A percentile compares a stretch with the other conserved stretches of the same genome.
These are phyloP conservation scores for Halichoeres trimaculatus DNA, from an alignment of 2,113 vertebrate genomes.

Conservation along the genomic window DNA sequence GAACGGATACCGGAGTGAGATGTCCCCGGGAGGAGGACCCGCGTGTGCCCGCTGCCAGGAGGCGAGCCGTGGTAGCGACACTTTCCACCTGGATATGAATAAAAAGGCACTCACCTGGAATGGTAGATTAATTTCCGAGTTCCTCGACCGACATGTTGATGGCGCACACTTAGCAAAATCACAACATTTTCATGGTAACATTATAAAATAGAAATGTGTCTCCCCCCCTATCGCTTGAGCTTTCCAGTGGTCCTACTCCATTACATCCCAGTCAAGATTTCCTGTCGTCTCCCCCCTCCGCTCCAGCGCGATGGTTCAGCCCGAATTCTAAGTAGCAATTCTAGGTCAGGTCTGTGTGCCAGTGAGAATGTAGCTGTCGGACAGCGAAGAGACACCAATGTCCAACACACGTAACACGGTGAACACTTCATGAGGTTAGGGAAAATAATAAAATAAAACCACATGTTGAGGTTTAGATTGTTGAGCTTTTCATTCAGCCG, in stretches of 20 bases:
- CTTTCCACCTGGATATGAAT: slow-evolving; percentile 61
- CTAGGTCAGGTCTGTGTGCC: slow-evolving; percentile 86
- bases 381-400: slow-evolving; percentile 48
- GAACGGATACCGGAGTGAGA: slow-evolving; percentile 82
- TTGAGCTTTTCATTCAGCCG: not conserved
- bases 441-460: not conserved
- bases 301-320: slow-evolving; percentile 76
- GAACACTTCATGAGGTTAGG: not conserved
- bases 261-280: slow-evolving; percentile 83
- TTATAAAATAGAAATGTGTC: slow-evolving; percentile 77
- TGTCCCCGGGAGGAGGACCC: slow-evolving; percentile 84
- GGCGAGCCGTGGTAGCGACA: slow-evolving; percentile 71
- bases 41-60: slow-evolving; percentile 83
- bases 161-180: slow-evolving; percentile 62
- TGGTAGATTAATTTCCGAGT: slow-evolving; percentile 41
- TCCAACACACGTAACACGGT: slow-evolving; percentile 31
- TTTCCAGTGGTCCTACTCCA: slow-evolving; percentile 83
- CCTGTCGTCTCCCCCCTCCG: slow-evolving; percentile 72
- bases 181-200: slow-evolving; percentile 78
- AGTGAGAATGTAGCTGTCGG: slow-evolving; percentile 75
- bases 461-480: not conserved
- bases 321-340: slow-evolving; percentile 86
- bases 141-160: slow-evolving; percentile 42
- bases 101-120: slow-evolving; percentile 74
- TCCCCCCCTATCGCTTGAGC: slow-evolving; percentile 73